These are phyloP conservation scores for Falco peregrinus DNA, from an alignment of 2,797 vertebrate genomes.

Conservation along the genomic window DNA sequence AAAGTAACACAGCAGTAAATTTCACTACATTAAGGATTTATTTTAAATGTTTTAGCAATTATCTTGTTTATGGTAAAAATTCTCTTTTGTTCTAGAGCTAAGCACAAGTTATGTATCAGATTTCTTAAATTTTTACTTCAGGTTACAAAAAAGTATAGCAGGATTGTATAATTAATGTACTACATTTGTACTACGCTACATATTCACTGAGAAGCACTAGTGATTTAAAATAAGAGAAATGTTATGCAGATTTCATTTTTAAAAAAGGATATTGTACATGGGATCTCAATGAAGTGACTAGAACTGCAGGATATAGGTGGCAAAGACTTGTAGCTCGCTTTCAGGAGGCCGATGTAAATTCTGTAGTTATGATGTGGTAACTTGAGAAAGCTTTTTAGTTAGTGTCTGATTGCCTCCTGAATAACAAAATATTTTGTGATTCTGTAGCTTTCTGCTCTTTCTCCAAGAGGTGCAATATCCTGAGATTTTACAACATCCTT, in stretches of 20 bases:
- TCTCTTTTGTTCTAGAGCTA: background rate
- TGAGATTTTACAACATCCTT: slow-evolving; percentile 76
- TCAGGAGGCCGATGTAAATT: background rate
- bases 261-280: background rate
- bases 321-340: background rate
- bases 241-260: background rate
- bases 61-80: background rate
- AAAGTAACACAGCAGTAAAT: background rate
- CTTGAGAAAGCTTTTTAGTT: background rate
- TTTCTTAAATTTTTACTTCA: background rate
- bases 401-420: background rate
- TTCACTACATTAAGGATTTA: background rate
- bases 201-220: background rate
- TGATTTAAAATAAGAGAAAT: background rate
- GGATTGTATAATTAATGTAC: background rate
- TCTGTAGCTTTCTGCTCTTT: slow-evolving; percentile 77
- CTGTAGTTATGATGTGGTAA: background rate
- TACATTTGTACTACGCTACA: background rate
- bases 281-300: background rate
- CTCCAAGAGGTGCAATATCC: slow-evolving; percentile 81
- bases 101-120: background rate
- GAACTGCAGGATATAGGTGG: background rate
- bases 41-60: background rate
- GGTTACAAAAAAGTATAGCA: background rate
- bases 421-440: background rate